These are phyloP conservation scores for Oryzias melastigma DNA, from an alignment of 2,113 vertebrate species.

Conservation along the genomic window DNA sequence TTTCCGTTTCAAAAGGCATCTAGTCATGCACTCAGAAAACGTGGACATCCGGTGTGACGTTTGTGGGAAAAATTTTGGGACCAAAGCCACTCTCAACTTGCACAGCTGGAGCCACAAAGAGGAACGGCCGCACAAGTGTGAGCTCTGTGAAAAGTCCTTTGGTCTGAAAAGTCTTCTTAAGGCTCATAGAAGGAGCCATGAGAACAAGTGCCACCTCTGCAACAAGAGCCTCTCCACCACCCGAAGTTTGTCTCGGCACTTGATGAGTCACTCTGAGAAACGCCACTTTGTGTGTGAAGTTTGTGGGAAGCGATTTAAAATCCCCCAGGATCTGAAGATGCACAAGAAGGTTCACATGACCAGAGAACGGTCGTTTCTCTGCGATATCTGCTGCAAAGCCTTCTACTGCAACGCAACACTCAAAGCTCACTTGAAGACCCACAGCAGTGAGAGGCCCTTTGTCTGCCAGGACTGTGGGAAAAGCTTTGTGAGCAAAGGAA, in stretches of 20 bases:
- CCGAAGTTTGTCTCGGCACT: constrained; percentile 24
- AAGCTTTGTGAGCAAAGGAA: background rate
- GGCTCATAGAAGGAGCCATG: constrained; percentile 9
- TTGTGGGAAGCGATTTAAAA: constrained; percentile 49
- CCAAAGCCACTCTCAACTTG: background rate
- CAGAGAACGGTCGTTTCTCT: constrained; percentile 5
- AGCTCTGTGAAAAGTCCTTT: constrained; percentile 16
- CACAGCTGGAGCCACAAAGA: constrained; percentile 29
- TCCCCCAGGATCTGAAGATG: background rate
- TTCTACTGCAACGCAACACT: background rate
- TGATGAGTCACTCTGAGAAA: constrained; percentile 26
- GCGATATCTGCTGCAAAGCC: constrained; percentile 24
- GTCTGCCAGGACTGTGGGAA: background rate
- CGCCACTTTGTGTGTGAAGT: constrained; percentile 20
- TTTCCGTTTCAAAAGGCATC: constrained; percentile 11
- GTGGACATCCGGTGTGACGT: background rate
- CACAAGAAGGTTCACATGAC: constrained; percentile 32
- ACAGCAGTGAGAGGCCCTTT: background rate
- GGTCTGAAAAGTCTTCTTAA: constrained; percentile 15
- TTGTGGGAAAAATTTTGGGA: constrained; percentile 15
- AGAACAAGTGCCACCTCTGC: constrained; percentile 34
- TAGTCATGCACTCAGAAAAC: background rate
- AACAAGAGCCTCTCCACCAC: constrained; percentile 8
- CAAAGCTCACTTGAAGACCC: constrained; percentile 2
- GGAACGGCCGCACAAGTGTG: constrained; percentile 26